phyloP scores from a whole-genome alignment of 2,888 invertebrate genomes.

The Gastrophysa polygoni region DNA sequence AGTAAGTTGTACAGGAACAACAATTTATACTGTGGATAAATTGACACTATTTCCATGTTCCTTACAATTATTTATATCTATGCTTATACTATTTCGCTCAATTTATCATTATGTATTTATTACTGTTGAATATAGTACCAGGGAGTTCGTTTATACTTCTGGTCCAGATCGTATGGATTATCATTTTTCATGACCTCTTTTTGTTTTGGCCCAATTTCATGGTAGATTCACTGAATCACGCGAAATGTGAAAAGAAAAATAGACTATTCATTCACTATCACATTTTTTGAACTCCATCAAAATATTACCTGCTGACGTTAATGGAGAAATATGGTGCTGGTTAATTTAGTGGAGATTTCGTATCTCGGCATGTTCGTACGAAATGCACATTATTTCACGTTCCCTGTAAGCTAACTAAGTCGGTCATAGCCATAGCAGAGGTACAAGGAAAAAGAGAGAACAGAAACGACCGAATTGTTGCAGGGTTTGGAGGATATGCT shows the following conservation, averaged over 20 bases:
- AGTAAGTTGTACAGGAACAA: no score
- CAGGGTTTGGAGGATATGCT: background rate
- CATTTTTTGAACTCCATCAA: background rate
- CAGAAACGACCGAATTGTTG: background rate
- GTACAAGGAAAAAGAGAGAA: background rate
- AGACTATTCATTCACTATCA: background rate
- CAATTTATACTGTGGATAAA: no score
- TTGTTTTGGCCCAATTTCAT: no score
- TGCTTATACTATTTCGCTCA: no score
- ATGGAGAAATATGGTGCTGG: conserved; percentile 7
- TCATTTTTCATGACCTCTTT: no score
- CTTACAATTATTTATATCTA: no score
- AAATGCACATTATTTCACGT: background rate
- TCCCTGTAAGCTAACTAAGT: background rate
- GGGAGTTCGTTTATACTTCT: no score
- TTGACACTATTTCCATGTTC: no score
- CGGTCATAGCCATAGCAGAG: background rate
- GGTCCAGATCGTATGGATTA: no score
- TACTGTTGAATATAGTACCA: no score
- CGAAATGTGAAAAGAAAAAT: background rate
- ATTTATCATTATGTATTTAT: no score
- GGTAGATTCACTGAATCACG: no score
- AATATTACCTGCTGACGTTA: conserved; percentile 15
- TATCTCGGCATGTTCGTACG: conserved; percentile 5
- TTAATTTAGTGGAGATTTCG: conserved; percentile 9